These are phyloP conservation scores for Athripsodes cinereus DNA, from an alignment of 2,888 invertebrate genomes.

Conservation along the genomic window DNA sequence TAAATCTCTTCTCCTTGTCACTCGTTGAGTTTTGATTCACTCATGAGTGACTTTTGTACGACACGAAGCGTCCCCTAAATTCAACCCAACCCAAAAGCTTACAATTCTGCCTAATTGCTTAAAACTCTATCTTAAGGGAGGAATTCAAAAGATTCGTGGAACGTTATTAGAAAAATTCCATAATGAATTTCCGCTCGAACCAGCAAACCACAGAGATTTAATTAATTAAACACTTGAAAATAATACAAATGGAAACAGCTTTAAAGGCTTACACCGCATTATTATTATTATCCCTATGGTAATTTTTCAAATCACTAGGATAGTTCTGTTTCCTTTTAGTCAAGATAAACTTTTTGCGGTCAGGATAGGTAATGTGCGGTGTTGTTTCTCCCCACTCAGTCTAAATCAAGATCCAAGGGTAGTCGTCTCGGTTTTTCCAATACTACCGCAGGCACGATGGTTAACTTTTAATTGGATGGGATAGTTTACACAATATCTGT, in stretches of 20 bases:
- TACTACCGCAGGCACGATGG: neutral
- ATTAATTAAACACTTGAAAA: neutral
- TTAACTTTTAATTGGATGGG: conserved; percentile 2
- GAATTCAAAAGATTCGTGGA: neutral
- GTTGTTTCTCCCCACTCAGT: neutral
- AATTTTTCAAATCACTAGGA: neutral
- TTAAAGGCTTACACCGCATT: neutral
- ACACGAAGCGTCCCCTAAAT: too few relatives aligned
- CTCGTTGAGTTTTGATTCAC: too few relatives aligned
- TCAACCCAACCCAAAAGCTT: too few relatives aligned
- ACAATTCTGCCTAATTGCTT: too few relatives aligned
- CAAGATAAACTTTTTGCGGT: conserved; percentile 1
- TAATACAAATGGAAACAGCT: neutral
- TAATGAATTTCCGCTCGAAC: neutral
- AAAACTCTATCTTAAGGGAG: neutral
- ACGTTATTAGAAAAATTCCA: neutral
- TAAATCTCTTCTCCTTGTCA: too few relatives aligned
- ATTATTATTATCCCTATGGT: neutral
- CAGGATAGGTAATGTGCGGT: neutral
- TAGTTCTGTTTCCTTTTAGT: neutral
- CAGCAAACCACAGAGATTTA: neutral
- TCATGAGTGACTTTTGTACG: too few relatives aligned
- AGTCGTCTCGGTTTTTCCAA: neutral
- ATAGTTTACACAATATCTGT: neutral
- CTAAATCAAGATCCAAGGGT: neutral